Evolutionary conservation across 2,113 vertebrate genomes (phyloP).

Genomic region (Varanus salvator): DNA sequence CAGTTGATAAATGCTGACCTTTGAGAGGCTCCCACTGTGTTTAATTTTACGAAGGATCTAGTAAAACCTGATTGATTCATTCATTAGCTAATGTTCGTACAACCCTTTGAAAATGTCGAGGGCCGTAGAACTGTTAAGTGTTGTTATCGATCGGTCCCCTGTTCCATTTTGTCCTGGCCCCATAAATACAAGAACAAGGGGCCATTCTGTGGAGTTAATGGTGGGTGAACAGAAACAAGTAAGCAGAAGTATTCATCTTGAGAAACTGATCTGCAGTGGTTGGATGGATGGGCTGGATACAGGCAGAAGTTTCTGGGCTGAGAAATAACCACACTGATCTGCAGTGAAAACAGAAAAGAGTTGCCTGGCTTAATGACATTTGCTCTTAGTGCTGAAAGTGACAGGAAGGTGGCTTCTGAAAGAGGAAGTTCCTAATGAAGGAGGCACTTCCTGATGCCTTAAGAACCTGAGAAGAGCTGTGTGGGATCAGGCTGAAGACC

Average conservation of each 20-base stretch:
- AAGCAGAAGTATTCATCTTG: background rate
- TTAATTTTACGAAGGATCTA: background rate
- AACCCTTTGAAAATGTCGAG: constrained; percentile 11
- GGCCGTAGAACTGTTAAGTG: background rate
- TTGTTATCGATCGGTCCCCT: background rate
- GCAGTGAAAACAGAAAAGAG: background rate
- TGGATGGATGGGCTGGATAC: background rate
- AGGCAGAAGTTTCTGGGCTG: background rate
- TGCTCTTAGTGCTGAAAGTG: background rate
- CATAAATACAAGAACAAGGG: constrained; percentile 26
- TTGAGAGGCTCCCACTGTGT: background rate
- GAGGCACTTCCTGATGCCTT: background rate
- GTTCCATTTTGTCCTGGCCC: rapidly evolving
- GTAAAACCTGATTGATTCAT: background rate
- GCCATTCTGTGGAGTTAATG: background rate
- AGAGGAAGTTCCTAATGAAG: background rate
- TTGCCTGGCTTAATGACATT: background rate
- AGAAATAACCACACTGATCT: background rate
- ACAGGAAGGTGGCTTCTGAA: background rate
- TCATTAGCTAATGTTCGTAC: constrained; percentile 15
- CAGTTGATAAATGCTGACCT: background rate
- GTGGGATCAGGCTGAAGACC: too few relatives aligned
- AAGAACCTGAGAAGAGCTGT: background rate
- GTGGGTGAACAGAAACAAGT: constrained; percentile 2
- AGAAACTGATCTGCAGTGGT: background rate